phyloP scores from a whole-genome alignment of 2,888 invertebrate genomes.

The Pterostichus madidus region DNA sequence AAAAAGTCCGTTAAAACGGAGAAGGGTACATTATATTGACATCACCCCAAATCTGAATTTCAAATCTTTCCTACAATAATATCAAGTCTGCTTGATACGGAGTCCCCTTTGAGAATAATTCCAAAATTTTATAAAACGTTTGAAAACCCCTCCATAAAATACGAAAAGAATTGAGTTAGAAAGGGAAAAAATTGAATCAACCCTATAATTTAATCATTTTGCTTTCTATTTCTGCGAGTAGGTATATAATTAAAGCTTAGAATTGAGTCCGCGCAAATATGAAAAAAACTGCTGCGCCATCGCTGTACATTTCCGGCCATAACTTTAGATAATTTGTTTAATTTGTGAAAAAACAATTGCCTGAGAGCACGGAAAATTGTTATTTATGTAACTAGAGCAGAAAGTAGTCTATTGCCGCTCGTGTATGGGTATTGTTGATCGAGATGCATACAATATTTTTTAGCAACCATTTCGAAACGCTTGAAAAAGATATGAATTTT shows the following conservation, averaged over 20 bases:
- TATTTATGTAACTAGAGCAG: too few species aligned
- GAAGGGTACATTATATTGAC: constrained; percentile 63
- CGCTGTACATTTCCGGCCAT: too few species aligned
- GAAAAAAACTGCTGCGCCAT: too few species aligned
- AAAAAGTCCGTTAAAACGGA: constrained; percentile 60
- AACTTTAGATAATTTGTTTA: too few species aligned
- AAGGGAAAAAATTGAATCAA: constrained; percentile 11
- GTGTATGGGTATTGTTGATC: too few species aligned
- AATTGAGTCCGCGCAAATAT: too few species aligned
- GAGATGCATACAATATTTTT: too few species aligned
- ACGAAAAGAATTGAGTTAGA: constrained; percentile 8
- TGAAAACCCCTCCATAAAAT: constrained; percentile 26
- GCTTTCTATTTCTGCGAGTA: not conserved
- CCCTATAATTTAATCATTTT: constrained; percentile 49
- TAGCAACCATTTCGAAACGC: too few species aligned
- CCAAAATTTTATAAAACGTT: constrained; percentile 56
- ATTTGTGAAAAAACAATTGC: too few species aligned
- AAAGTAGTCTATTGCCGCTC: too few species aligned
- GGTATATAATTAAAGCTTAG: constrained; percentile 16
- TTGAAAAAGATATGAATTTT: too few species aligned
- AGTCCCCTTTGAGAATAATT: constrained; percentile 54
- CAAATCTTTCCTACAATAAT: constrained; percentile 59
- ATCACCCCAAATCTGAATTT: constrained; percentile 63
- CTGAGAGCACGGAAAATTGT: too few species aligned
- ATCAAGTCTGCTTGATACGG: constrained; percentile 45